Conservation (phyloP, 2,888 invertebrate species). For the Conops quadrifasciatus region DNA sequence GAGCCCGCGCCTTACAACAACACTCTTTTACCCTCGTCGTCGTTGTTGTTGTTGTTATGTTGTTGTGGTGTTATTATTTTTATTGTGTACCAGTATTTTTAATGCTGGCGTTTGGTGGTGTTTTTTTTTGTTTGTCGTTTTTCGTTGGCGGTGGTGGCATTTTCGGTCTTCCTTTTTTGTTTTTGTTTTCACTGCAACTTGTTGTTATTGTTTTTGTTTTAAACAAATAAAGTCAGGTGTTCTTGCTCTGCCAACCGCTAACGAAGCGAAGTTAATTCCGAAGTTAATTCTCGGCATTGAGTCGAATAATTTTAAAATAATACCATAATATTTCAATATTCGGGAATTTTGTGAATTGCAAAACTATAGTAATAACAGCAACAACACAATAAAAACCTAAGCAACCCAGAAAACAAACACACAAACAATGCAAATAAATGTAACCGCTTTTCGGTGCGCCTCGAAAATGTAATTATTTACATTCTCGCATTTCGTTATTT, state of each 20-base stretch:
- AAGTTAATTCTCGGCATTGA: conserved; percentile 23
- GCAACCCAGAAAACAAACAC: no score
- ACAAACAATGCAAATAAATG: no score
- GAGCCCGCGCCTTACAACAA: no score
- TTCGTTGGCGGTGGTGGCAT: no score
- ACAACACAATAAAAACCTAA: no score
- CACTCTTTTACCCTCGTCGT: no score
- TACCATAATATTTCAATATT: neutral
- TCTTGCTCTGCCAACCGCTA: neutral
- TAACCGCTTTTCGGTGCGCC: neutral
- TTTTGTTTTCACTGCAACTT: neutral
- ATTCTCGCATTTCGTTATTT: no score
- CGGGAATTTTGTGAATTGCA: neutral
- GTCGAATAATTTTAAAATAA: conserved; percentile 2
- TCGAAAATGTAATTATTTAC: conserved; percentile 3
- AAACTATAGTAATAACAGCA: neutral
- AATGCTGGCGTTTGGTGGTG: no score
- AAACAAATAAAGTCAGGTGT: conserved; percentile 19
- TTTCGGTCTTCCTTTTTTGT: no score
- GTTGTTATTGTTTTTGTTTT: neutral
- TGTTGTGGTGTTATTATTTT: conserved; percentile 2
- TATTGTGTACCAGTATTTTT: no score
- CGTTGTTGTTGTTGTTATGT: conserved; percentile 4
- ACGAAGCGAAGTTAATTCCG: conserved; percentile 13
- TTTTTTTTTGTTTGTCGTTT: no score